Percentiles rank a stretch among this genome's conserved stretches.
Evolutionary conservation across 2,888 invertebrate genomes (phyloP).

Genomic region (Meteorus colon): DNA sequence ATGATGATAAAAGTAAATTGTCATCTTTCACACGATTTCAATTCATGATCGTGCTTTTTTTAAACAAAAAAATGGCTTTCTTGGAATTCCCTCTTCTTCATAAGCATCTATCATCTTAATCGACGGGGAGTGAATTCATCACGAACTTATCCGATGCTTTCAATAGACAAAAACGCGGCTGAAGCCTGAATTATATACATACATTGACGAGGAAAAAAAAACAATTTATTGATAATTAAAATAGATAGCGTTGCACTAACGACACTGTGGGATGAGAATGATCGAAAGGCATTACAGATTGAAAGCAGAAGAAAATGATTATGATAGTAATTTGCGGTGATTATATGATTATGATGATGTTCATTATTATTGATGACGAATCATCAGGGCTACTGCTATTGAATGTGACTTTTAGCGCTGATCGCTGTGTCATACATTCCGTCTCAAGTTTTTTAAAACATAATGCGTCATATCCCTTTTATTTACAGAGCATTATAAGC

Average conservation of each 20-base stretch:
- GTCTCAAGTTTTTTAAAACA: constrained; percentile 35
- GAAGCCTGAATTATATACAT: constrained; percentile 18
- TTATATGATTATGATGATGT: not conserved
- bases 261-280: constrained; percentile 30
- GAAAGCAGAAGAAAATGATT: constrained; percentile 15
- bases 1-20: not conserved
- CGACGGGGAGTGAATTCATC: not conserved
- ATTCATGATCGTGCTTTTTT: constrained; percentile 20
- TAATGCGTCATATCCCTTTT: constrained; percentile 2
- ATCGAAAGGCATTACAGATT: constrained; percentile 26
- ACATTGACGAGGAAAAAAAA: constrained; percentile 1
- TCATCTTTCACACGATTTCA: constrained; percentile 21
- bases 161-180: constrained; percentile 9
- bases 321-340: constrained; percentile 11
- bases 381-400: not conserved
- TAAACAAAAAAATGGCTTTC: not conserved
- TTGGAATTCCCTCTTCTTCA: constrained; percentile 12
- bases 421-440: constrained; percentile 26
- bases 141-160: constrained; percentile 10
- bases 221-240: constrained; percentile 30
- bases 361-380: constrained; percentile 7
- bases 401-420: constrained; percentile 22
- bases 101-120: constrained; percentile 21
- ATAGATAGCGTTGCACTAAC: constrained; percentile 42
- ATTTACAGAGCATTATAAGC: not conserved